Conservation (phyloP, 2,113 vertebrate genomes). For the Cryptomyrus ogoouensis region DNA sequence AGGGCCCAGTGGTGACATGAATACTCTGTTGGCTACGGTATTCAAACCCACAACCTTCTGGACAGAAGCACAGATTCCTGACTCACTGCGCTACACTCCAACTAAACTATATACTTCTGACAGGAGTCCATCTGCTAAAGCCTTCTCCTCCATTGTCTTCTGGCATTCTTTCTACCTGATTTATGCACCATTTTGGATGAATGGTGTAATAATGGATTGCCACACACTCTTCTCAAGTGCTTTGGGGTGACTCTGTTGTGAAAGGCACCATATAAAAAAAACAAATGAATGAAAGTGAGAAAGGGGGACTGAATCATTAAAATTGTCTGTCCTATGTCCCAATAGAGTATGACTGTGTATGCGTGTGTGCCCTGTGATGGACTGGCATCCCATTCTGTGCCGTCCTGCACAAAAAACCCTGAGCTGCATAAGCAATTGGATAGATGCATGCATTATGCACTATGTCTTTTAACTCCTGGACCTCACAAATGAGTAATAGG, state of each 20-base stretch:
- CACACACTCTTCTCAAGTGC: not conserved
- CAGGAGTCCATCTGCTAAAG: not conserved
- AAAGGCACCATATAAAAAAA: not conserved
- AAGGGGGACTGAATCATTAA: not conserved
- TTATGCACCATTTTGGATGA: not conserved
- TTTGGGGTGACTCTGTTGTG: not conserved
- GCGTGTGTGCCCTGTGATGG: not conserved
- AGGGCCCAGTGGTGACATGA: not conserved
- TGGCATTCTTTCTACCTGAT: not conserved
- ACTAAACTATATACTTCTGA: not conserved
- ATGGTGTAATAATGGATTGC: not conserved
- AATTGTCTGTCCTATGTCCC: not conserved
- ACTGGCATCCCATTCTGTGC: not conserved
- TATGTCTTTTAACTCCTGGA: not conserved
- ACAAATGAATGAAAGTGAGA: not conserved
- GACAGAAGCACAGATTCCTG: not conserved
- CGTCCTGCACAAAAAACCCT: not conserved
- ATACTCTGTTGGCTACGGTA: not conserved
- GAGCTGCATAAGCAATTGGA: not conserved
- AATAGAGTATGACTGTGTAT: not conserved
- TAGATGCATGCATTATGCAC: not conserved
- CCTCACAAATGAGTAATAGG: not conserved
- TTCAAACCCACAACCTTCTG: not conserved
- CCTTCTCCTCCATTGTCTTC: not conserved
- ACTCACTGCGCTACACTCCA: not conserved